Conservation (phyloP, 2,113 vertebrate species). For the Larimichthys crocea region DNA sequence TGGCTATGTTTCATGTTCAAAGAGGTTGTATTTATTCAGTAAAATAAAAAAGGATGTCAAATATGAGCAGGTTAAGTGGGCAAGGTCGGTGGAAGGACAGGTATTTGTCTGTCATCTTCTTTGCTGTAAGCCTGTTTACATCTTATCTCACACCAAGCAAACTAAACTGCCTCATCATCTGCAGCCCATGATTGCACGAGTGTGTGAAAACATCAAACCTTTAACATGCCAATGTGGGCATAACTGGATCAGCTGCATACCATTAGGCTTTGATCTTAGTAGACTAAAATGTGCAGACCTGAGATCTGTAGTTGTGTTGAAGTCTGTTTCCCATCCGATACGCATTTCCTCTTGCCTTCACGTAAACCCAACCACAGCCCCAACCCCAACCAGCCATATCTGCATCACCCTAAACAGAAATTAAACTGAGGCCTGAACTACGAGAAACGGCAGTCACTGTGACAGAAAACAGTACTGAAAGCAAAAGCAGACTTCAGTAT, state of each 20-base stretch:
- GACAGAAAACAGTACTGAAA: conserved; percentile 1
- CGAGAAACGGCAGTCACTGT: too few species aligned
- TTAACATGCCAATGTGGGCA: background rate
- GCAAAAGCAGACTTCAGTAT: background rate
- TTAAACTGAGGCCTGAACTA: background rate
- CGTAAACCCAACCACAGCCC: background rate
- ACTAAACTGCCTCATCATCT: background rate
- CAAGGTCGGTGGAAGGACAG: background rate
- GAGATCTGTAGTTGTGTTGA: background rate
- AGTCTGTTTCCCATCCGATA: background rate
- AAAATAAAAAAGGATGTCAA: background rate
- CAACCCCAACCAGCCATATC: background rate
- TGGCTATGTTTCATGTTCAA: too few species aligned
- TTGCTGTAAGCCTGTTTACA: background rate
- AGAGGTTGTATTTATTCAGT: background rate
- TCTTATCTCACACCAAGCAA: background rate
- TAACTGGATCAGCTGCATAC: background rate
- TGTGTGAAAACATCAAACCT: background rate
- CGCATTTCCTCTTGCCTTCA: background rate
- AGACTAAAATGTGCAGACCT: background rate
- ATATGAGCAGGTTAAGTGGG: background rate
- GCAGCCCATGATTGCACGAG: background rate
- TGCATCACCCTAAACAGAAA: background rate
- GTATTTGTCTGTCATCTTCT: background rate
- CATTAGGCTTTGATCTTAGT: background rate